Evolutionary conservation across 2,888 invertebrate genomes (phyloP).

Genomic region (Trachelus stipa): DNA sequence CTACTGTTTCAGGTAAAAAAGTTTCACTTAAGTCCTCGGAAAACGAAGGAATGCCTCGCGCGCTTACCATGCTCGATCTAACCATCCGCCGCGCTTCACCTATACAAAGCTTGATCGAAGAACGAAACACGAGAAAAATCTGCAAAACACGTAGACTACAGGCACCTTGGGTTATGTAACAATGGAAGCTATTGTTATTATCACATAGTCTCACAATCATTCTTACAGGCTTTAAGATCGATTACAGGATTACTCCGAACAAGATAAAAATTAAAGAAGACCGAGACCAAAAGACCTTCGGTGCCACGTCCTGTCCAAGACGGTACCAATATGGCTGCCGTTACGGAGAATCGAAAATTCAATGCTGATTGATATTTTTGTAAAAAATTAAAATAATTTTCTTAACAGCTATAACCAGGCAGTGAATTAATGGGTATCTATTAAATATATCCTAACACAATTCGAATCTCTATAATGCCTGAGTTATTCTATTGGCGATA

Average conservation of each 20-base stretch:
- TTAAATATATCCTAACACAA: background rate
- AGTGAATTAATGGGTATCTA: no score
- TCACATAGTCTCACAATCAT: background rate
- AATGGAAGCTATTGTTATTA: background rate
- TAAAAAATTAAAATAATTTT: background rate
- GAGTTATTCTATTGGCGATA: background rate
- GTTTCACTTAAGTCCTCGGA: slow-evolving; percentile 1
- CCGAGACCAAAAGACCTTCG: background rate
- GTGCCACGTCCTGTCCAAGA: background rate
- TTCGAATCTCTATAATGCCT: background rate
- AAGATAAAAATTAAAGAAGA: background rate
- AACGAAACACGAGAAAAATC: background rate
- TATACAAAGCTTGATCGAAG: background rate
- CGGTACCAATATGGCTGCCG: background rate
- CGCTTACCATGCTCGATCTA: background rate
- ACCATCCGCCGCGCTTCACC: background rate
- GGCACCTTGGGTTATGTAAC: background rate
- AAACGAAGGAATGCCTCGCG: slow-evolving; percentile 4
- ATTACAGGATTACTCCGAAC: background rate
- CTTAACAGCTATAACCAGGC: background rate
- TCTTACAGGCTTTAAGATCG: background rate
- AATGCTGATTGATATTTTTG: background rate
- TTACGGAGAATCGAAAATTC: background rate
- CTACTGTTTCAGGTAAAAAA: slow-evolving; percentile 12
- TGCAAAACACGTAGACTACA: background rate